Evolutionary conservation across 2,797 vertebrate genomes (phyloP), one percentile per base, ranked within the genome.

Genomic region (Hippopotamyrus pictus): DNA sequence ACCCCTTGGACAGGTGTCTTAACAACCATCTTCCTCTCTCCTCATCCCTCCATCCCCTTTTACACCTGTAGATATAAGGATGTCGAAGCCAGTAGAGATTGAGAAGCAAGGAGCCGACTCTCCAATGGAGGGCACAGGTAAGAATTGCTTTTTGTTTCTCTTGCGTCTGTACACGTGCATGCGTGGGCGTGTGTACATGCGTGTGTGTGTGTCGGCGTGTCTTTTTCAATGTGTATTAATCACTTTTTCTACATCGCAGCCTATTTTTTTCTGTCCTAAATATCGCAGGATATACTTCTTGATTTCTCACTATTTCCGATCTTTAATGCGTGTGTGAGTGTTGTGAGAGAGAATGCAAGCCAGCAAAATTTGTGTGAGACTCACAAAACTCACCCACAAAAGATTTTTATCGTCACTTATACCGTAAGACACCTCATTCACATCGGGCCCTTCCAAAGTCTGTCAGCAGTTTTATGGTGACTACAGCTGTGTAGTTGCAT

Each of bases 41-140:
- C 41, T 19, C 29, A 14, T 73, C 29, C 25, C 65, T 33, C 65
- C 12, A 73, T 37, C 12, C 88, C 59, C 46, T 69, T 25, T 62
- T 17, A 89, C 69, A 14, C 41, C 37, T 57, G 57, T 93, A 98
- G 97, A 98, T 95, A 97, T 97, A 96, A 97, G 97, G 96, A 98
- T 98, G 97, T 97, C 97, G 94, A 98, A 98, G 96, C 95, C 96
- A 94, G 94, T 94, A 93, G 97, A 97, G 95, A 94, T 95, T 91
- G 97, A 97, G 93, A 97, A 97, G 95, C 93, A 95, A 86, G 96
- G 96, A 91, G 95, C 96, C 90, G 96, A 97, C 93, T 97, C 96
- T 93, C 97, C 96, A 0, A 90, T 97, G 95, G 97, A 97, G 92
- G 95, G 95, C 94, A 95, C 96, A 95, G 97, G 97, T 97, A 93